phyloP scores from a whole-genome alignment of 2,113 vertebrate species.

The Silurus glanis region DNA sequence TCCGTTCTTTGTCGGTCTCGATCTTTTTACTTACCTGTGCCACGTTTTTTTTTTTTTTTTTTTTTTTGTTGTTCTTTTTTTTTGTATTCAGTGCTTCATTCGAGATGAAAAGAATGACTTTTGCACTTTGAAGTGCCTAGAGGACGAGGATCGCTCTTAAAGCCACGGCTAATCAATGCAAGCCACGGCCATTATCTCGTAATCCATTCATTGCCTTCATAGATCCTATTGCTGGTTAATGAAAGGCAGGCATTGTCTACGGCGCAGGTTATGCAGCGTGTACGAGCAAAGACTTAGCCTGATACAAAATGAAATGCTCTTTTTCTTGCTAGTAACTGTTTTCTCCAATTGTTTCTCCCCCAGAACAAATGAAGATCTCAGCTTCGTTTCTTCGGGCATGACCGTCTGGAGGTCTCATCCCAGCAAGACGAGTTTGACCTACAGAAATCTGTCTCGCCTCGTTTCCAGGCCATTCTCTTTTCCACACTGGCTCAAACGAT shows the following conservation, averaged over 20 bases:
- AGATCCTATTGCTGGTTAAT: slow-evolving; percentile 41
- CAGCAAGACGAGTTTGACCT: slow-evolving; percentile 34
- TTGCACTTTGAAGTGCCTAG: slow-evolving; percentile 44
- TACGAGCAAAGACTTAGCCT: neutral
- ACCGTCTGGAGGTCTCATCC: slow-evolving; percentile 59
- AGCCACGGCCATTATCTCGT: slow-evolving; percentile 42
- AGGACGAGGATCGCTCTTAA: slow-evolving; percentile 49
- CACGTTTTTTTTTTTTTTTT: slow-evolving; percentile 23
- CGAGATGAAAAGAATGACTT: slow-evolving; percentile 46
- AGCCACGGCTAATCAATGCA: slow-evolving; percentile 50
- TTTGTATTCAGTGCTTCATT: slow-evolving; percentile 28
- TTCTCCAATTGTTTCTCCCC: slow-evolving; percentile 8
- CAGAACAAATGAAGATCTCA: slow-evolving; percentile 58
- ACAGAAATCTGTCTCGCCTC: slow-evolving; percentile 18
- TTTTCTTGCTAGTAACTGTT: neutral
- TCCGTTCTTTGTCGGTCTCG: slow-evolving; percentile 17
- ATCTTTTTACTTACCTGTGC: slow-evolving; percentile 31
- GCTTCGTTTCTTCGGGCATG: slow-evolving; percentile 66
- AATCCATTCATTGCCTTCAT: slow-evolving; percentile 45
- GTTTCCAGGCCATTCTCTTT: slow-evolving; percentile 58
- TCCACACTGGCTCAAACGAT: slow-evolving; percentile 40
- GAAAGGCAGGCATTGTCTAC: slow-evolving; percentile 28
- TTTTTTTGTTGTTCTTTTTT: neutral
- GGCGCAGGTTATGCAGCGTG: slow-evolving; percentile 27
- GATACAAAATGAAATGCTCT: neutral